Conservation (phyloP, 2,797 vertebrate species). For the Kryptopterus vitreolus region DNA sequence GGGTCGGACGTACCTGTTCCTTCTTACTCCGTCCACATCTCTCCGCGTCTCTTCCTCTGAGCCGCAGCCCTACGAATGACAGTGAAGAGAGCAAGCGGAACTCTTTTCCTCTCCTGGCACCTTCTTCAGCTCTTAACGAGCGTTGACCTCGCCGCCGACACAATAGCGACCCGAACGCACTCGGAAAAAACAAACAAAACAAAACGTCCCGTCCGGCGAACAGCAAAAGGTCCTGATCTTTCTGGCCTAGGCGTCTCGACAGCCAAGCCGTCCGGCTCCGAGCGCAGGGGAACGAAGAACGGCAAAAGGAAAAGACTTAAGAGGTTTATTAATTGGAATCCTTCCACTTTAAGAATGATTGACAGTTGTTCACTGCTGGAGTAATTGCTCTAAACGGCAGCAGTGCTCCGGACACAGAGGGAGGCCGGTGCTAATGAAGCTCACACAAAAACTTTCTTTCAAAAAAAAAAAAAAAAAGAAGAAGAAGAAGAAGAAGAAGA, state of each 20-base stretch:
- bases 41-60: slow-evolving; percentile 38
- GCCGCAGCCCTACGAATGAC: slow-evolving; percentile 61
- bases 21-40: slow-evolving; percentile 21
- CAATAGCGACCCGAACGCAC: slow-evolving; percentile 62
- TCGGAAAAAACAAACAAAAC: not conserved
- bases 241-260: slow-evolving; percentile 67
- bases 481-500: no score
- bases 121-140: slow-evolving; percentile 63
- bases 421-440: slow-evolving; percentile 82
- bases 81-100: slow-evolving; percentile 58
- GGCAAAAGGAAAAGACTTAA: slow-evolving; percentile 85
- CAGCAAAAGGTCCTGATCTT: slow-evolving; percentile 67
- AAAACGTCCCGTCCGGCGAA: slow-evolving; percentile 54
- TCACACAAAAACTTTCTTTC: slow-evolving; percentile 82
- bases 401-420: slow-evolving; percentile 77
- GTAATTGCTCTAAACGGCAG: slow-evolving; percentile 91
- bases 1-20: slow-evolving; percentile 22
- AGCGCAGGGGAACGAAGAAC: slow-evolving; percentile 73
- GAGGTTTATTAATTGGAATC: slow-evolving; percentile 90
- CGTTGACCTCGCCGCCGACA: slow-evolving; percentile 30
- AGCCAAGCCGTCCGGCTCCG: slow-evolving; percentile 72
- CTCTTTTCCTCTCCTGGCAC: slow-evolving; percentile 66
- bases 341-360: slow-evolving; percentile 96
- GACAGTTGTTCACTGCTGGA: slow-evolving; percentile 89
- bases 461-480: no score